Percentiles rank a stretch among this genome's conserved stretches.
Conservation (phyloP, 1,140 invertebrate species). For the Drosophila grimshawi region DNA sequence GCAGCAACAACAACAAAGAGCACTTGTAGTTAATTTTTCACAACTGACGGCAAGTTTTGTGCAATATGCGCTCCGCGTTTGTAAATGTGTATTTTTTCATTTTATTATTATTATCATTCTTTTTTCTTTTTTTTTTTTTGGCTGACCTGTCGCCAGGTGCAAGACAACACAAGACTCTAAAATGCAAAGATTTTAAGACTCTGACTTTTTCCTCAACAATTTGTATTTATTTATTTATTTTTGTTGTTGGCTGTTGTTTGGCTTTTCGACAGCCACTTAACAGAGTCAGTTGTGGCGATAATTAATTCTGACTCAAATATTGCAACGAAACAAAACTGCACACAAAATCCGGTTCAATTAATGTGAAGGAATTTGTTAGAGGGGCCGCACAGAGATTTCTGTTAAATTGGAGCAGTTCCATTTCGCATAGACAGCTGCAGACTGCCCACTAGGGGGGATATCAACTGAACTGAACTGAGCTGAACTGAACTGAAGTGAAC, state of each 20-base stretch:
- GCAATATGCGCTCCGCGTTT: constrained; percentile 70
- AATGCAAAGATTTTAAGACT: constrained; percentile 70
- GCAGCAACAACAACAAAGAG: constrained; percentile 59
- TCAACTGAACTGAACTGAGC: constrained; percentile 33
- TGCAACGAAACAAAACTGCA: constrained; percentile 33
- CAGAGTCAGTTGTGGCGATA: constrained; percentile 66
- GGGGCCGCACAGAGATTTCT: constrained; percentile 61
- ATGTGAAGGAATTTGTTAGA: constrained; percentile 64
- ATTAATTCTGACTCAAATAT: constrained; percentile 74
- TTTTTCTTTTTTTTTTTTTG: constrained; percentile 31
- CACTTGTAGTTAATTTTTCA: constrained; percentile 81
- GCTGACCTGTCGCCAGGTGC: constrained; percentile 79
- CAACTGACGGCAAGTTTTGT: constrained; percentile 79
- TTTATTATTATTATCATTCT: constrained; percentile 3
- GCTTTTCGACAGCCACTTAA: constrained; percentile 64
- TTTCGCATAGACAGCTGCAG: constrained; percentile 63
- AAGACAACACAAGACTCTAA: constrained; percentile 55
- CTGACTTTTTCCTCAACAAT: constrained; percentile 67
- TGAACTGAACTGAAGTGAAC: constrained; percentile 29
- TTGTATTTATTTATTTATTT: constrained; percentile 25
- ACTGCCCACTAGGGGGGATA: constrained; percentile 19
- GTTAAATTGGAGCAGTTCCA: constrained; percentile 77
- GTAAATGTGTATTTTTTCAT: constrained; percentile 28
- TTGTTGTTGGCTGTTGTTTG: constrained; percentile 13
- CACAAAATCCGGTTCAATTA: constrained; percentile 76